A percentile compares a stretch with the other conserved stretches of the same genome.
Conservation (phyloP, 2,797 vertebrate genomes). For the Thamnophis elegans region DNA sequence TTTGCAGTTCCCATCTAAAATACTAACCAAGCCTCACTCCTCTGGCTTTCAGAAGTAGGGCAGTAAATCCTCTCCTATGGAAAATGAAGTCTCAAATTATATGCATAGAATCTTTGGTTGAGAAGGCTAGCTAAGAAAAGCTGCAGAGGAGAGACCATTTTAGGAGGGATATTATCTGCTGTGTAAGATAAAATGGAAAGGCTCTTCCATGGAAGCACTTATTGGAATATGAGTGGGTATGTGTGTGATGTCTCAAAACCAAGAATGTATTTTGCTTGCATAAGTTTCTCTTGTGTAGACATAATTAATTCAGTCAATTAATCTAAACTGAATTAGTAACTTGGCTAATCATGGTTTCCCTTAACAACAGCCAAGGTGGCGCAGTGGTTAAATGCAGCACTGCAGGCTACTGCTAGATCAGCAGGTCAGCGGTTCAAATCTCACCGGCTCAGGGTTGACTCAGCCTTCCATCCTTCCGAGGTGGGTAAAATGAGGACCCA, state of each 20-base stretch:
- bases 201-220: neutral
- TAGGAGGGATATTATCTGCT: neutral
- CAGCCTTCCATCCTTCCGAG: too few species aligned
- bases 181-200: neutral
- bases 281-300: neutral
- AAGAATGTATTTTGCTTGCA: neutral
- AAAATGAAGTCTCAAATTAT: neutral
- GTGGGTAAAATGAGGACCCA: too few species aligned
- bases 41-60: neutral
- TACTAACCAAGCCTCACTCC: neutral
- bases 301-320: neutral
- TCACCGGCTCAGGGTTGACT: too few species aligned
- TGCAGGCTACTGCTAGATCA: too few species aligned
- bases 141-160: neutral
- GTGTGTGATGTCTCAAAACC: neutral
- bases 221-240: neutral
- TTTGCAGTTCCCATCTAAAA: neutral
- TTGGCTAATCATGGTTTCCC: neutral
- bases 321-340: neutral
- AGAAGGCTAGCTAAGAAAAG: neutral
- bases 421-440: too few species aligned
- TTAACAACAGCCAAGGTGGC: too few species aligned
- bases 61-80: neutral
- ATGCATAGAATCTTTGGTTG: neutral
- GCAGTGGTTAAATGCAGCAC: too few species aligned